phyloP scores from a whole-genome alignment of 2,797 vertebrate genomes.

The Clarias laeviceps region DNA sequence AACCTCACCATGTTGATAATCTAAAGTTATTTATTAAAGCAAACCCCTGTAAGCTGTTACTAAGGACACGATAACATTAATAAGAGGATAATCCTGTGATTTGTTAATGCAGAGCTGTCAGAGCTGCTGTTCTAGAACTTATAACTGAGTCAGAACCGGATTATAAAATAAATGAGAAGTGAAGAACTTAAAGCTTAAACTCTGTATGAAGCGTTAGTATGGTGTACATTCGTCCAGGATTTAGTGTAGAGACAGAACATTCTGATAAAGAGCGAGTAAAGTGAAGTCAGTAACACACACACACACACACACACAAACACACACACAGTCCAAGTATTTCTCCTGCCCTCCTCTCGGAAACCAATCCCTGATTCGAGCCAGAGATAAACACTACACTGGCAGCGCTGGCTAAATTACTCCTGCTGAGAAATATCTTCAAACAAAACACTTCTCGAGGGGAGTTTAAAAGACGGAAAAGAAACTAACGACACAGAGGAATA shows the following conservation, averaged over 20 bases:
- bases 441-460: slow-evolving; percentile 12
- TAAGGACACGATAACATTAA: neutral
- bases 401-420: slow-evolving; percentile 55
- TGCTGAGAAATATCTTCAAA: slow-evolving; percentile 25
- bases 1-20: neutral
- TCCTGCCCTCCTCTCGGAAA: slow-evolving; percentile 66
- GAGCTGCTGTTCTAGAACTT: neutral
- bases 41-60: neutral
- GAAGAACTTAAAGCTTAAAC: neutral
- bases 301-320: slow-evolving; percentile 2
- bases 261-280: neutral
- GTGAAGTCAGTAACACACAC: neutral
- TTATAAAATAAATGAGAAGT: neutral
- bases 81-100: neutral
- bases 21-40: neutral
- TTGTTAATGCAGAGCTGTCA: too few species aligned
- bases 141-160: neutral
- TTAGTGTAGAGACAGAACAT: neutral
- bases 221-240: neutral
- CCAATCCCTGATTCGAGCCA: slow-evolving; percentile 69
- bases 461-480: neutral
- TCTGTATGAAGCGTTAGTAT: neutral
- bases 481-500: neutral
- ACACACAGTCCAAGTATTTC: slow-evolving; percentile 49
- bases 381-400: slow-evolving; percentile 63